phyloP scores from a whole-genome alignment of 1,140 invertebrate genomes.

The Lepidurus arcticus region DNA sequence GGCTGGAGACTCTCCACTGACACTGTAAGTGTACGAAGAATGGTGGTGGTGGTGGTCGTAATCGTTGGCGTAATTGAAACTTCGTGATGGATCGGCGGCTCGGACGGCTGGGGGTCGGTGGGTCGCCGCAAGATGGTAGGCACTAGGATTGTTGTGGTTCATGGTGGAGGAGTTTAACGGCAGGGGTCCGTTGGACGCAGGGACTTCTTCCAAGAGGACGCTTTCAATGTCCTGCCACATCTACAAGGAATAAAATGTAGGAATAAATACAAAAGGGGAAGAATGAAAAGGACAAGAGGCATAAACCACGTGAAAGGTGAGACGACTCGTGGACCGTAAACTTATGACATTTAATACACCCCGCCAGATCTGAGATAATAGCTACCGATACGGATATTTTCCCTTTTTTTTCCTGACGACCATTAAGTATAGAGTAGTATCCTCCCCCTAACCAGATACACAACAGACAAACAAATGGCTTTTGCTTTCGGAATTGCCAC shows the following conservation, averaged over 20 bases:
- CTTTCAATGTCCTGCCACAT: conserved; percentile 53
- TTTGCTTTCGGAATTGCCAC: conserved; percentile 15
- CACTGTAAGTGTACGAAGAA: conserved; percentile 23
- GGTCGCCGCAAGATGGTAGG: not conserved
- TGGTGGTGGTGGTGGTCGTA: conserved; percentile 16
- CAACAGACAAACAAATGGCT: conserved; percentile 7
- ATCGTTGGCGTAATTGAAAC: conserved; percentile 12
- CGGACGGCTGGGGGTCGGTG: conserved; percentile 5
- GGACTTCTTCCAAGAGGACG: conserved; percentile 45
- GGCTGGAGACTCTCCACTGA: not conserved
- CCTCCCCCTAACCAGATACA: not conserved
- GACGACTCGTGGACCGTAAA: conserved; percentile 3
- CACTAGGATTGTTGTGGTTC: conserved; percentile 13
- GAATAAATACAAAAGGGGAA: conserved; percentile 23
- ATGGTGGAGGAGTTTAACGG: not conserved
- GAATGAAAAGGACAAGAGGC: not conserved
- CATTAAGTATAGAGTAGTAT: not conserved
- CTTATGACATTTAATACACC: conserved; percentile 20
- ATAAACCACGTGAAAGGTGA: not conserved
- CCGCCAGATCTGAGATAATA: not conserved
- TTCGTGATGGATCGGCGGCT: not conserved
- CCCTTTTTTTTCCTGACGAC: not conserved
- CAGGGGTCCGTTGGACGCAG: not conserved
- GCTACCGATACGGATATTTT: conserved; percentile 3
- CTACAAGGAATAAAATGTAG: conserved; percentile 40